Evolutionary conservation across 2,797 vertebrate species (phyloP), one percentile per base, ranked within the genome.

Genomic region (Thalassophryne amazonica): DNA sequence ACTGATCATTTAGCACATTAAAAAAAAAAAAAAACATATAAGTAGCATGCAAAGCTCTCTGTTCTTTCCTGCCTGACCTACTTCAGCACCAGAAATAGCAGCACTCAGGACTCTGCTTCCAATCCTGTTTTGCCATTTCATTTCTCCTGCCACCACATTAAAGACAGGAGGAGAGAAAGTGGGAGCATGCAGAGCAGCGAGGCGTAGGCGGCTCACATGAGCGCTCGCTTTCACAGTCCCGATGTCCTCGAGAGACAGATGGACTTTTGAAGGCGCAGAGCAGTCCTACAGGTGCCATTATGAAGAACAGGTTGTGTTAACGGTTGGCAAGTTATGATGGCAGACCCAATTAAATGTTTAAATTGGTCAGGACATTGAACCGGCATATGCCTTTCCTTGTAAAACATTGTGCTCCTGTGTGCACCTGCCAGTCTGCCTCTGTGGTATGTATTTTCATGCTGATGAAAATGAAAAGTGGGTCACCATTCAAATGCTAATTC

Each of bases 11-110:
- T n/a, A 20, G 3, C 17, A 42, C 15, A n/a, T n/a, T n/a, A n/a
- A n/a, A n/a, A n/a, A n/a, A n/a, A n/a, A n/a, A n/a, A n/a, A n/a
- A n/a, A n/a, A n/a, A n/a, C n/a, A n/a, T n/a, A 78, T 50, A 40
- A 76, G 57, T 79, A 77, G 74, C 73, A 61, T 87, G 87, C 79
- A 79, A 58, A 80, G 70, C 83, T 88, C 78, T 60, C 87, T 78
- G 72, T 86, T 87, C 83, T 54, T 83, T 76, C 80, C 74, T 34
- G 81, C 86, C 86, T 93, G 91, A 93, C 93, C 93, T 94, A 93
- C 91, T 95, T 95, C 88, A 90, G 89, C 85, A 90, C 92, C 92
- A 93, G 91, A 93, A 94, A 95, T 95, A 96, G 90, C 72, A 84
- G 80, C 88, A 92, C 93, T 93, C 91, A 87, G 93, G 92, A 95